Conservation (phyloP, 1,140 invertebrate genomes). For the Neodiprion lecontei region DNA sequence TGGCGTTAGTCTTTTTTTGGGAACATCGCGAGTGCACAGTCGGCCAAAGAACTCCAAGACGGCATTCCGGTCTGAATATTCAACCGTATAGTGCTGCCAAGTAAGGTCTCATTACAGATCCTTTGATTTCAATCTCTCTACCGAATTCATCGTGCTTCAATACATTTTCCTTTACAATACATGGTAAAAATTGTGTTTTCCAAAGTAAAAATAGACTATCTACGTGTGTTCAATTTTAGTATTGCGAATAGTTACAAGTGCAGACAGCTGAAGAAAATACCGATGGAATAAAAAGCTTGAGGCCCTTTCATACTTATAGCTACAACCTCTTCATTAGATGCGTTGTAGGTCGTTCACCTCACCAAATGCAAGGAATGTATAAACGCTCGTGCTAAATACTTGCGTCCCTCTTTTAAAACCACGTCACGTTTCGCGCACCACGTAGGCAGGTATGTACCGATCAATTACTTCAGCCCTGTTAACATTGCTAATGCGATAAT, state of each 20-base stretch:
- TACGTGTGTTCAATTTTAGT: too few relatives aligned
- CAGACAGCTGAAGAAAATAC: too few relatives aligned
- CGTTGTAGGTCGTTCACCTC: too few relatives aligned
- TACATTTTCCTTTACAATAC: neutral
- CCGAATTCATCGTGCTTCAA: neutral
- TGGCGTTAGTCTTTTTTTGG: neutral
- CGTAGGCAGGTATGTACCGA: neutral
- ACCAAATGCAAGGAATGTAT: too few relatives aligned
- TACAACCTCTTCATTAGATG: too few relatives aligned
- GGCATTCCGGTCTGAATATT: neutral
- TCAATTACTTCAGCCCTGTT: neutral
- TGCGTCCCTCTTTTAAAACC: neutral
- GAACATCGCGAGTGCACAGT: neutral
- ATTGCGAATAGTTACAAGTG: too few relatives aligned
- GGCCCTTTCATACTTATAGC: too few relatives aligned
- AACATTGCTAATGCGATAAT: constrained; percentile 4
- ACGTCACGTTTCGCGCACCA: neutral
- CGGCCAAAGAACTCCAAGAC: neutral
- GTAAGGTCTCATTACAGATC: neutral
- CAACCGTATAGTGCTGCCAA: neutral
- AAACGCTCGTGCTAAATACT: too few relatives aligned
- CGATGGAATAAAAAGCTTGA: too few relatives aligned
- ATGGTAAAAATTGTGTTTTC: too few relatives aligned
- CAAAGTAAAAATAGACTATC: too few relatives aligned
- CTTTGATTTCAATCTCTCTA: neutral